Conservation (phyloP, 2,797 vertebrate species). For the Aeoliscus strigatus region DNA sequence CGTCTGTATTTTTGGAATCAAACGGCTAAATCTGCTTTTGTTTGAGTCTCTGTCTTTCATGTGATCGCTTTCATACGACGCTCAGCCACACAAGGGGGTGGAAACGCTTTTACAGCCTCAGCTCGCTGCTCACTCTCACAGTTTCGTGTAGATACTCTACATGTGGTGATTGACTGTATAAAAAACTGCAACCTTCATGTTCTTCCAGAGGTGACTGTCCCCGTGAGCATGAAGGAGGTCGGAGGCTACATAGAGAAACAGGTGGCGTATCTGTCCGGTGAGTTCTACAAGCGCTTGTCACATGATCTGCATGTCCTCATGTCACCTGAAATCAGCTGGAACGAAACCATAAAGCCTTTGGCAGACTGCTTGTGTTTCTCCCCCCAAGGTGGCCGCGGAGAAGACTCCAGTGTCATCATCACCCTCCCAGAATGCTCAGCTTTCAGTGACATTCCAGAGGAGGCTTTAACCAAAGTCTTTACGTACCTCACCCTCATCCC, state of each 20-base stretch:
- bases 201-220: conserved; percentile 75
- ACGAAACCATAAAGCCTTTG: too few relatives aligned
- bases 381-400: conserved; percentile 85
- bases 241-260: conserved; percentile 87
- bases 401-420: conserved; percentile 91
- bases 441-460: conserved; percentile 88
- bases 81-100: background rate
- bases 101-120: too few relatives aligned
- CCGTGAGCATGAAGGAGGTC: conserved; percentile 83
- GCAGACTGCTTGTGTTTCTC: background rate
- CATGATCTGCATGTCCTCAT: too few relatives aligned
- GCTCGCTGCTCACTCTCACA: too few relatives aligned
- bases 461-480: conserved; percentile 83
- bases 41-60: background rate
- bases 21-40: background rate
- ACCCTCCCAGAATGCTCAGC: conserved; percentile 89
- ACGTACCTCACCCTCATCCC: conserved; percentile 87
- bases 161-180: too few relatives aligned
- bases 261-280: conserved; percentile 93
- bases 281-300: conserved; percentile 39
- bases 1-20: conserved; percentile 20
- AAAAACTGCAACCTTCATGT: conserved; percentile 2
- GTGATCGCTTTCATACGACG: conserved; percentile 1
- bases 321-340: too few relatives aligned
- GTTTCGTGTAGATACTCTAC: too few relatives aligned